Percentiles rank a stretch among this genome's conserved stretches.
Conservation (phyloP, 2,113 vertebrate species). For the Engystomops pustulosus region DNA sequence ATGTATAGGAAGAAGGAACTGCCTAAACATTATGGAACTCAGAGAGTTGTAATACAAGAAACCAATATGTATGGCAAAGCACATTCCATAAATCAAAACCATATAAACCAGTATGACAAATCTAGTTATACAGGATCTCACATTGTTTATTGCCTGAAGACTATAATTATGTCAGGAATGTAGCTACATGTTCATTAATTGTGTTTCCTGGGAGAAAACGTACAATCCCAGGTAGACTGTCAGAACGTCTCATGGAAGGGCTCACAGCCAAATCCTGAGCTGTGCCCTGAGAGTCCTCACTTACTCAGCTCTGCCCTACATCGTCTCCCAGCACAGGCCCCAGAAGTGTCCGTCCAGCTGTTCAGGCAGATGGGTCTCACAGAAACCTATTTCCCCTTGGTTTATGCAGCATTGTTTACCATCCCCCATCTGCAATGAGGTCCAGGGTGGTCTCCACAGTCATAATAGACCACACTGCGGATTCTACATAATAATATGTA, state of each 20-base stretch:
- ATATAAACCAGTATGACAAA: not conserved
- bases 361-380: constrained; percentile 39
- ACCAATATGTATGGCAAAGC: too few relatives aligned
- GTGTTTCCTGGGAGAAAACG: constrained; percentile 2
- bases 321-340: not conserved
- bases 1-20: too few relatives aligned
- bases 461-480: not conserved
- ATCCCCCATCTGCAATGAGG: not conserved
- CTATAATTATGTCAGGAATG: not conserved
- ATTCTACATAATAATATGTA: not conserved
- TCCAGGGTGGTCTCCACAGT: not conserved
- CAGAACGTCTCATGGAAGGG: constrained; percentile 8
- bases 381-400: not conserved
- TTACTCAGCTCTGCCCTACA: constrained; percentile 32
- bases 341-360: constrained; percentile 39
- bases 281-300: constrained; percentile 1
- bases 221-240: constrained; percentile 8
- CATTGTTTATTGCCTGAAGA: not conserved
- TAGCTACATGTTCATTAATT: constrained; percentile 1
- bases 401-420: not conserved
- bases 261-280: constrained; percentile 16
- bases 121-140: not conserved
- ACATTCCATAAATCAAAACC: too few relatives aligned
- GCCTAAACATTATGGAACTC: too few relatives aligned
- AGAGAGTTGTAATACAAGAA: too few relatives aligned